These are phyloP conservation scores for Himantopus leucocephalus DNA, from an alignment of 2,113 vertebrate species.

Conservation along the genomic window DNA sequence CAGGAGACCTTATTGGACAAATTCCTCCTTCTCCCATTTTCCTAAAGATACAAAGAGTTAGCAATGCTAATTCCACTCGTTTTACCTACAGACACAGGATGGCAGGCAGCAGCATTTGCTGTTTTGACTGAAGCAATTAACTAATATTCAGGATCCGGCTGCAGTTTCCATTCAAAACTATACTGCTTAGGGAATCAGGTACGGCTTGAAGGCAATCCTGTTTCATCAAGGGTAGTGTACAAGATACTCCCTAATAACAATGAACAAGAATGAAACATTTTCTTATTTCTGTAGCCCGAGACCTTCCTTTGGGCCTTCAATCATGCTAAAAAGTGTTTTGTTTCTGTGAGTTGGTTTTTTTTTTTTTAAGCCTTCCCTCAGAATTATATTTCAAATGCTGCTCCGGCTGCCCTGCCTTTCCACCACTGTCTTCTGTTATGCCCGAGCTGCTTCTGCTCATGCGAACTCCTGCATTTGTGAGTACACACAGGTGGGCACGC, in stretches of 20 bases:
- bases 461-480: neutral
- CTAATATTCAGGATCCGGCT: neutral
- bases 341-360: neutral
- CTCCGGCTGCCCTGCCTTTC: neutral
- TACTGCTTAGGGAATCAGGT: neutral
- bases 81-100: neutral
- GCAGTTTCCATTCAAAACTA: conserved; percentile 17
- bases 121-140: conserved; percentile 32
- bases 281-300: neutral
- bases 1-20: neutral
- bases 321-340: neutral
- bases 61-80: neutral
- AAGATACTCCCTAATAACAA: neutral
- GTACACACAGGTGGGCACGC: fast-evolving
- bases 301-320: neutral
- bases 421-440: neutral
- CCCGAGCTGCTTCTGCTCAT: neutral
- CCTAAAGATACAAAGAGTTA: neutral
- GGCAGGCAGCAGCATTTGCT: neutral
- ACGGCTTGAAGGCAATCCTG: conserved; percentile 24
- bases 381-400: neutral
- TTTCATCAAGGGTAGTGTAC: neutral
- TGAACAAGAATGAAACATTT: neutral
- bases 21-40: neutral
- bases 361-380: neutral